phyloP scores from a whole-genome alignment of 2,888 invertebrate genomes.

The Esperia sulphurella region DNA sequence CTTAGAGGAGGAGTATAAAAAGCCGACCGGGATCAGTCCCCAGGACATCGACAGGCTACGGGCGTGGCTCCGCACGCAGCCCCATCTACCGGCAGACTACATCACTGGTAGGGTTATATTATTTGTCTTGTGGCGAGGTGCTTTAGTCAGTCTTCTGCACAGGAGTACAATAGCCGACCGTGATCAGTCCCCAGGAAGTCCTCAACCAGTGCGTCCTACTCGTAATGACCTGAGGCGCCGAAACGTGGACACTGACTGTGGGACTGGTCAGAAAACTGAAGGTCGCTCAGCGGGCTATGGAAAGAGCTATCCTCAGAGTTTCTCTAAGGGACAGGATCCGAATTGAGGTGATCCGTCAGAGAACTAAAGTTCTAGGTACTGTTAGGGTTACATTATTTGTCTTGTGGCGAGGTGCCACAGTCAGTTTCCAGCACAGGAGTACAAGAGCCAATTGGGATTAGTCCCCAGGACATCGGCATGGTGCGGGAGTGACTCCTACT shows the following conservation, averaged over 20 bases:
- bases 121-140: too few species aligned
- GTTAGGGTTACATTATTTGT: constrained; percentile 39
- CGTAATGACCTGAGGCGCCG: too few species aligned
- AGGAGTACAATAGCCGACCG: constrained; percentile 81
- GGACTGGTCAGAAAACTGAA: too few species aligned
- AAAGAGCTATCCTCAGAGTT: too few species aligned
- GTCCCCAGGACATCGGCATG: constrained; percentile 79
- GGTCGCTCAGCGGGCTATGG: too few species aligned
- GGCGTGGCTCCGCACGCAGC: constrained; percentile 84
- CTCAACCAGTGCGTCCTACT: too few species aligned
- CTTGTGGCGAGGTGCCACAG: too few species aligned
- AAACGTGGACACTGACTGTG: too few species aligned
- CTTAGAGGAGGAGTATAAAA: constrained; percentile 78
- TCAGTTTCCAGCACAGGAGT: constrained; percentile 51
- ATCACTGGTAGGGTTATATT: constrained; percentile 55
- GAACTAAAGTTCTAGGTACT: too few species aligned
- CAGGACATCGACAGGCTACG: constrained; percentile 80
- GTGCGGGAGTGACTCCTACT: constrained; percentile 82
- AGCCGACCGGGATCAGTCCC: constrained; percentile 80
- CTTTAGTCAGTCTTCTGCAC: too few species aligned
- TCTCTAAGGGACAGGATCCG: too few species aligned
- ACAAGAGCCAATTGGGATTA: constrained; percentile 81
- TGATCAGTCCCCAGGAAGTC: constrained; percentile 81
- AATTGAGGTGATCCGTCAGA: too few species aligned
- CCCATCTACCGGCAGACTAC: constrained; percentile 80